phyloP scores from a whole-genome alignment of 2,888 invertebrate genomes.

The Euphydryas editha region DNA sequence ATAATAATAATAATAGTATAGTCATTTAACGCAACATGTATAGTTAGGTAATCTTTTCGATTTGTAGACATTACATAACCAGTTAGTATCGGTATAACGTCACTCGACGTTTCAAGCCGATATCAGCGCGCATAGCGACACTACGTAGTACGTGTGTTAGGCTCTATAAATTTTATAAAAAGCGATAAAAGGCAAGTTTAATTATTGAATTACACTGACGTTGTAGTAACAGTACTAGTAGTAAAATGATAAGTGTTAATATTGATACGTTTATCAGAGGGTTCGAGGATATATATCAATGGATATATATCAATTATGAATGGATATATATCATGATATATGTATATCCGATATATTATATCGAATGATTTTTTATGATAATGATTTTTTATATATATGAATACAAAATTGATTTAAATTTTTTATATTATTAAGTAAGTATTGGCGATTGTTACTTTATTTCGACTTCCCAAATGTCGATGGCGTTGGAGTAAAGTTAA shows the following conservation, averaged over 20 bases:
- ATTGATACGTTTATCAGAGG: constrained; percentile 10
- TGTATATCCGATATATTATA: no score
- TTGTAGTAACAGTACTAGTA: background rate
- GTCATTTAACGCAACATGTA: constrained; percentile 33
- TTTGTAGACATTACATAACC: constrained; percentile 55
- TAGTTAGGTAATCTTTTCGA: constrained; percentile 52
- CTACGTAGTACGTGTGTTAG: constrained; percentile 13
- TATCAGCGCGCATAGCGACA: constrained; percentile 30
- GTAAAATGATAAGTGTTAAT: background rate
- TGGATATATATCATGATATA: no score
- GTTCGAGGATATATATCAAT: no score
- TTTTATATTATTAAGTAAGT: no score
- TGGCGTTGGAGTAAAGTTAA: no score
- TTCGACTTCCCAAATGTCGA: no score
- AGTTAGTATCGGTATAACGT: constrained; percentile 50
- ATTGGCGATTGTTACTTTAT: no score
- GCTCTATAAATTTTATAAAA: constrained; percentile 12
- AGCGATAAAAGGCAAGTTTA: constrained; percentile 19
- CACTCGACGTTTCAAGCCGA: constrained; percentile 47
- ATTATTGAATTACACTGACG: constrained; percentile 7
- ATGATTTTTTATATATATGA: no score
- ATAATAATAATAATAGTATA: constrained; percentile 30
- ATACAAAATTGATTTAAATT: no score
- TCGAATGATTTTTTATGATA: no score
- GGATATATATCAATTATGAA: no score